phyloP scores from a whole-genome alignment of 2,888 invertebrate genomes.

The Octodonta nipae region DNA sequence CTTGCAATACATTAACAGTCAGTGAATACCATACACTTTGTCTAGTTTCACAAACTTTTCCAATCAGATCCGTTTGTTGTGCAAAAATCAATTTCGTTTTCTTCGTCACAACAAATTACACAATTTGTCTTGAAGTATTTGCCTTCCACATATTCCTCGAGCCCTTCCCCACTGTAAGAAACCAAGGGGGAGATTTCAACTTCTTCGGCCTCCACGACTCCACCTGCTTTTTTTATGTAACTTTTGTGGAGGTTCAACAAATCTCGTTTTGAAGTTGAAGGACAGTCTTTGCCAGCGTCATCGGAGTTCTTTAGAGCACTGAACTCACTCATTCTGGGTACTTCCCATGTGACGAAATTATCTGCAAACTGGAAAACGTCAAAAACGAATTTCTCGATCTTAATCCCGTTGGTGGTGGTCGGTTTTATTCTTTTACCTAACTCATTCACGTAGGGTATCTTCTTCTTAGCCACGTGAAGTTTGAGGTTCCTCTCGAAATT shows the following conservation, averaged over 20 bases:
- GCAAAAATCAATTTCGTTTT: too few species aligned
- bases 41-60: too few species aligned
- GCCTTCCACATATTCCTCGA: slow-evolving; percentile 35
- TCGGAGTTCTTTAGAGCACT: slow-evolving; percentile 94
- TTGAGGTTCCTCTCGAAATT: slow-evolving; percentile 64
- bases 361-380: slow-evolving; percentile 92
- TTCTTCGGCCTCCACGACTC: slow-evolving; percentile 49
- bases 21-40: too few species aligned
- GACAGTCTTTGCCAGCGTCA: slow-evolving; percentile 79
- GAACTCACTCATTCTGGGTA: slow-evolving; percentile 83
- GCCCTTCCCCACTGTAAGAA: slow-evolving; percentile 81
- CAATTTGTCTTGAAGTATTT: slow-evolving; percentile 19
- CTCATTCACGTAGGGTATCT: slow-evolving; percentile 74
- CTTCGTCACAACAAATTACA: slow-evolving; percentile 19
- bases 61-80: too few species aligned
- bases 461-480: slow-evolving; percentile 93
- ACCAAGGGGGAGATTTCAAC: slow-evolving; percentile 85
- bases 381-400: slow-evolving; percentile 98
- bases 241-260: slow-evolving; percentile 63
- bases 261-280: slow-evolving; percentile 71
- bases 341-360: slow-evolving; percentile 86
- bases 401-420: slow-evolving; percentile 81
- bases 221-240: slow-evolving; percentile 72
- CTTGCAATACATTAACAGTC: too few species aligned
- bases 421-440: slow-evolving; percentile 62